phyloP scores from a whole-genome alignment of 2,797 vertebrate species.

The Ptychobarbus kaznakovi region DNA sequence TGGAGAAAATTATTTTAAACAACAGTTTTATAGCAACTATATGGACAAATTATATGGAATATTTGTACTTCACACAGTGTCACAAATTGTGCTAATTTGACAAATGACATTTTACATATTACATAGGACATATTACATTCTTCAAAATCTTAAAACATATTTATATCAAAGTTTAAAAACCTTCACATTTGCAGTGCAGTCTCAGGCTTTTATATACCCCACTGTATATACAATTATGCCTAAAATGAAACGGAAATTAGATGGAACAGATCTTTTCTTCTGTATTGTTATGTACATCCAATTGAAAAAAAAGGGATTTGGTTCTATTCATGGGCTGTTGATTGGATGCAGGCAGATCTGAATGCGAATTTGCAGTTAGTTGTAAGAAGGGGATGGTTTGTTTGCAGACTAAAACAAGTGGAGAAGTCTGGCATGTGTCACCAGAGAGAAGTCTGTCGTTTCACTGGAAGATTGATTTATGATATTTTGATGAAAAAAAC shows the following conservation, averaged over 20 bases:
- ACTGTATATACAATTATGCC: background rate
- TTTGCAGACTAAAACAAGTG: background rate
- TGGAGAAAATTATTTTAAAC: background rate
- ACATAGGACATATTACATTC: constrained; percentile 4
- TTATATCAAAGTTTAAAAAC: background rate
- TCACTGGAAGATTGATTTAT: background rate
- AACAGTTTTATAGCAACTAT: background rate
- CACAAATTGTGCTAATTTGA: background rate
- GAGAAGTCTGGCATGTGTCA: background rate
- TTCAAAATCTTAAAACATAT: background rate
- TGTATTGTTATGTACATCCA: background rate
- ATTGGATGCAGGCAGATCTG: background rate
- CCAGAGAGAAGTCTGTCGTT: background rate
- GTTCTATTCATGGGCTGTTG: background rate
- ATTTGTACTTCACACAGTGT: background rate
- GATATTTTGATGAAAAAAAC: background rate
- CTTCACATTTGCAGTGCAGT: background rate
- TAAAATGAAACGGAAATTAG: background rate
- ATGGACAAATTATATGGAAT: background rate
- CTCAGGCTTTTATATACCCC: background rate
- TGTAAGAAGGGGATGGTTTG: background rate
- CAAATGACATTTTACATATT: too few relatives aligned
- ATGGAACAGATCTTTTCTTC: background rate
- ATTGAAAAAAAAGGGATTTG: background rate
- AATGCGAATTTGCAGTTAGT: background rate